Percentiles rank a stretch among this genome's conserved stretches.
phyloP scores from a whole-genome alignment of 2,888 invertebrate genomes.

The Melinaea marsaeus region DNA sequence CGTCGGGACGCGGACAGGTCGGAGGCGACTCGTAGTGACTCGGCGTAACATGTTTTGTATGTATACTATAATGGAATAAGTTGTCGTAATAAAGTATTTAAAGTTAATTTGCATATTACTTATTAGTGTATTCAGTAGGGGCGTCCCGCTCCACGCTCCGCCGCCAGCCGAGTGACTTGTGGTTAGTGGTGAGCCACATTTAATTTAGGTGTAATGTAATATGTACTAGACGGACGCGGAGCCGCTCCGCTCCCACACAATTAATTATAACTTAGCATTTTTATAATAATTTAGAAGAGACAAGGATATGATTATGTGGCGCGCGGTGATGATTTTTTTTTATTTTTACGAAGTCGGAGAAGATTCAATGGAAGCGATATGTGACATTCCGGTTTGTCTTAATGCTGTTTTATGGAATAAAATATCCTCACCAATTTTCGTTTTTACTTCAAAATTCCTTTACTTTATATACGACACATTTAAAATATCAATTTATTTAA shows the following conservation, averaged over 20 bases:
- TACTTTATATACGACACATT: not conserved
- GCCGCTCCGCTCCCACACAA: slow-evolving; percentile 74
- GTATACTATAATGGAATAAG: slow-evolving; percentile 76
- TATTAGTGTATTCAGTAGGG: slow-evolving; percentile 35
- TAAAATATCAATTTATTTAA: too few species aligned
- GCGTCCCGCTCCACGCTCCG: slow-evolving; percentile 53
- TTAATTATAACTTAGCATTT: slow-evolving; percentile 77
- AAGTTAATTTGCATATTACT: slow-evolving; percentile 73
- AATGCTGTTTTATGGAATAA: slow-evolving; percentile 78
- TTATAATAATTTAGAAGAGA: slow-evolving; percentile 76
- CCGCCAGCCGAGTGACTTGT: slow-evolving; percentile 59
- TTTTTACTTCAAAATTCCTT: slow-evolving; percentile 45
- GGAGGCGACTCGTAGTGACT: slow-evolving; percentile 73
- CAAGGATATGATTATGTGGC: slow-evolving; percentile 63
- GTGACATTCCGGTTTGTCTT: slow-evolving; percentile 79
- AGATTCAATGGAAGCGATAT: slow-evolving; percentile 65
- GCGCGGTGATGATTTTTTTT: slow-evolving; percentile 68
- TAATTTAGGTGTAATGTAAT: slow-evolving; percentile 63
- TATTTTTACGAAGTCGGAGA: slow-evolving; percentile 69
- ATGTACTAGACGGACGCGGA: slow-evolving; percentile 70
- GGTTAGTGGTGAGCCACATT: slow-evolving; percentile 72
- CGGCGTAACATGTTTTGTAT: slow-evolving; percentile 76
- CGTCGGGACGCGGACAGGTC: slow-evolving; percentile 76
- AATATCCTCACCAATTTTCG: slow-evolving; percentile 74
- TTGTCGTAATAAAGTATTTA: slow-evolving; percentile 78